Base-by-base conservation (phyloP, 2,113 vertebrate species). In the Todiramphus saurophagus region DNA sequence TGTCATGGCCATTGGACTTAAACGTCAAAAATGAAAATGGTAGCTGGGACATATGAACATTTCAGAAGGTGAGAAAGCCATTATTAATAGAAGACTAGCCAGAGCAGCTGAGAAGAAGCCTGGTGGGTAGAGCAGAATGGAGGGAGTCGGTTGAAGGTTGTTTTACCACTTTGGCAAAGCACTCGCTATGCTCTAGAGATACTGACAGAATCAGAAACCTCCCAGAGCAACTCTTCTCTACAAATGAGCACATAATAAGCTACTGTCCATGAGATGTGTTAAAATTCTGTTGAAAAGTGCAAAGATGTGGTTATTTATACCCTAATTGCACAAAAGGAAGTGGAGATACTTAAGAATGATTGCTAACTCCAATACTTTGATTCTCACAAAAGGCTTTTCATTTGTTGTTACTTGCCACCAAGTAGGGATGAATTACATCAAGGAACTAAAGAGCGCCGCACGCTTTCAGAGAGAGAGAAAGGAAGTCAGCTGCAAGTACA, bases 191-290 rank as follows among this genome's bases (percentile, higher is more conserved):
- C 48, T 64, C 43, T 25, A 13, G 58, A 37, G 41, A 14, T 20
- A 25, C 6, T 19, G 11, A 14, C 66, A 56, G 73, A 53, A 43
- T 10, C 55, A 69, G 55, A 66, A 74, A 62, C 17, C 10, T 66
- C 15, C 56, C 51, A 41, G 46, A 77, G 18, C 51, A 87, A 4
- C 20, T 27, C 73, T n/a, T 55, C 17, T 31, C 33, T 59, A 5
- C 15, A 20, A 28, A 14, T 28, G 28, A 33, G 27, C 76, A 23
- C 23, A 13, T 58, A 68, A 24, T 41, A 82, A 66, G 14, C 16
- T 30, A 15, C 77, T 1, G 7, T 55, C 43, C 6, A 0, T 15
- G 46, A 31, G 16, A 56, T 0, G 0, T 51, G 23, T 41, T 94
- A 77, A 44, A 86, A 41, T 70, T 55, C 41, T 81, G 55, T 83